These are phyloP conservation scores for Daboia siamensis DNA, from an alignment of 2,113 vertebrate genomes.

Conservation along the genomic window DNA sequence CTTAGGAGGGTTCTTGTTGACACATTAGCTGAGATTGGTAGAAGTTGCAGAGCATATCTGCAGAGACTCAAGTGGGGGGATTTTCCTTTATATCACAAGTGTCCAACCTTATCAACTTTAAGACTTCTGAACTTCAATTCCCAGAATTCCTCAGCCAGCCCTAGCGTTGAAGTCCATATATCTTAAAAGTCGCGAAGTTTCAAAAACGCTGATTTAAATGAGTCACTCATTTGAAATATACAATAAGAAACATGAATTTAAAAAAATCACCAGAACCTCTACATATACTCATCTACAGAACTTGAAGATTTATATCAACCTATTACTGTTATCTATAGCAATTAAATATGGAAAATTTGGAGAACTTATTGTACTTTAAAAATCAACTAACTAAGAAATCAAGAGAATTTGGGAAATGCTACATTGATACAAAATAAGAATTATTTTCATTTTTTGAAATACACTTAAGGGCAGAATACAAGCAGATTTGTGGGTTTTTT, in stretches of 20 bases:
- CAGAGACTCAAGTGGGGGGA: not conserved
- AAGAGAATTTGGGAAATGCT: not conserved
- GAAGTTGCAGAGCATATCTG: not conserved
- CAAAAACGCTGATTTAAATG: not conserved
- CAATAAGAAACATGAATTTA: not conserved
- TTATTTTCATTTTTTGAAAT: not conserved
- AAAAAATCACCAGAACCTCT: not conserved
- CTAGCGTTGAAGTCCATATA: not conserved
- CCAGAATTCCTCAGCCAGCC: not conserved
- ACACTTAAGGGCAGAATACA: not conserved
- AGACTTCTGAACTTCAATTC: not conserved
- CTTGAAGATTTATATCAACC: not conserved
- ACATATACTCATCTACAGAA: not conserved
- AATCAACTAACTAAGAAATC: not conserved
- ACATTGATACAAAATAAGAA: not conserved
- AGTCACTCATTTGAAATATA: not conserved
- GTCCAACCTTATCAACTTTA: not conserved
- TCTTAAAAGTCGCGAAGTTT: not conserved
- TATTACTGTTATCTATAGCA: not conserved
- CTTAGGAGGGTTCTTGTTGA: not conserved
- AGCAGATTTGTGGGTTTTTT: not conserved
- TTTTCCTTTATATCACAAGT: not conserved
- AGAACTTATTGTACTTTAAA: not conserved
- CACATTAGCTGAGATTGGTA: not conserved
- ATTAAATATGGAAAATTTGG: not conserved